Evolutionary conservation across 2,888 invertebrate genomes (phyloP).

Genomic region (Escarpia spicata): DNA sequence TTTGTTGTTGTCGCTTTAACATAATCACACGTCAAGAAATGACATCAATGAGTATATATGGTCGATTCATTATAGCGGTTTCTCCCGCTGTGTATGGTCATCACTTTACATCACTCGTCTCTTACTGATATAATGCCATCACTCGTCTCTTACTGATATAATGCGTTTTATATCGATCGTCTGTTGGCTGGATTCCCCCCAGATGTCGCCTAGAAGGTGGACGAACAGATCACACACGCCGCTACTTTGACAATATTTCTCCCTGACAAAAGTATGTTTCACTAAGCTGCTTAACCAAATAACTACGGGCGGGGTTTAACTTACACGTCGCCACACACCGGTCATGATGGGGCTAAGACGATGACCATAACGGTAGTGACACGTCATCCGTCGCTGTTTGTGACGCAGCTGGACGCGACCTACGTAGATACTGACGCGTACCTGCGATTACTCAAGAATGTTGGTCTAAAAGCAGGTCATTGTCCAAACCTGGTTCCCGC

Average conservation of each 20-base stretch:
- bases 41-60: conserved; percentile 13
- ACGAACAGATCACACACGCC: background rate
- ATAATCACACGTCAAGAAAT: conserved; percentile 4
- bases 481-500: no score
- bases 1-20: background rate
- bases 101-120: background rate
- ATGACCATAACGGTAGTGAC: no score
- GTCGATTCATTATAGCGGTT: background rate
- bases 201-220: background rate
- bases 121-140: background rate
- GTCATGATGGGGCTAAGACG: no score
- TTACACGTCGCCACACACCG: no score
- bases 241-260: background rate
- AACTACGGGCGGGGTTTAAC: no score
- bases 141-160: background rate
- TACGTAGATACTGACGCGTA: no score
- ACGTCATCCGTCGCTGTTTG: no score
- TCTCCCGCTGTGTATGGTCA: background rate
- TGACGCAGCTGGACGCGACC: no score
- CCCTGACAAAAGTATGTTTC: background rate
- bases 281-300: no score
- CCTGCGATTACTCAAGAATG: no score
- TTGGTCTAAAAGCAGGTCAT: no score
- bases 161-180: background rate
- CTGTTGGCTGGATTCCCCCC: background rate